These are phyloP conservation scores for Paralinhomoeus sp. DNA, from an alignment of 2,888 invertebrate genomes.

Conservation along the genomic window DNA sequence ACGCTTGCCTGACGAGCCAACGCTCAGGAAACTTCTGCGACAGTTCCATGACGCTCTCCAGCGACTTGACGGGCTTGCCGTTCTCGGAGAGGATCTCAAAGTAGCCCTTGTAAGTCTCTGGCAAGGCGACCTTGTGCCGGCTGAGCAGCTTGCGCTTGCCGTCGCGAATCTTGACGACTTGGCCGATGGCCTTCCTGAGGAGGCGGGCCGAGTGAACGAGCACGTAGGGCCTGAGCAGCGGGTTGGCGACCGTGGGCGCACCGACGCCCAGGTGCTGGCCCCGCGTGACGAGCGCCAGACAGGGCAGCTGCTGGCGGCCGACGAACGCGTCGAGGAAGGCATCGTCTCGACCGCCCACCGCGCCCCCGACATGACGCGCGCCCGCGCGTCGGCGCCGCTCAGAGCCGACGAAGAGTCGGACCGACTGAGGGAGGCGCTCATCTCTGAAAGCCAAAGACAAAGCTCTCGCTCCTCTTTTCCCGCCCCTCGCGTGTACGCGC, in stretches of 20 bases:
- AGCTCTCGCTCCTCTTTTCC: no score
- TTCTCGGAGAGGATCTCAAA: conserved; percentile 83
- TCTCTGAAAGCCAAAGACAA: no score
- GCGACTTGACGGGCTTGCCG: conserved; percentile 64
- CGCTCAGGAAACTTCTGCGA: conserved; percentile 35
- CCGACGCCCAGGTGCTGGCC: conserved; percentile 78
- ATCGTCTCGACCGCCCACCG: conserved; percentile 22
- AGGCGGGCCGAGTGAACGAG: conserved; percentile 48
- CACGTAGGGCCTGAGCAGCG: conserved; percentile 61
- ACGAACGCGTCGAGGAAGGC: conserved; percentile 25
- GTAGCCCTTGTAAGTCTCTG: conserved; percentile 57
- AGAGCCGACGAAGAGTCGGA: no score
- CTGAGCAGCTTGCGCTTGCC: conserved; percentile 48
- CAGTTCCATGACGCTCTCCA: conserved; percentile 63
- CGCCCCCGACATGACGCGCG: conserved; percentile 9
- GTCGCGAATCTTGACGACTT: not conserved
- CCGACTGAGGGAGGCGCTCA: no score
- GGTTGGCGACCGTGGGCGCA: conserved; percentile 61
- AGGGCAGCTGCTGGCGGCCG: conserved; percentile 39
- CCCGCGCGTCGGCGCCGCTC: not conserved
- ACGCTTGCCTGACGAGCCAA: no score
- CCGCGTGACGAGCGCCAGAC: conserved; percentile 68
- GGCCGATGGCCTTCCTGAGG: conserved; percentile 38
- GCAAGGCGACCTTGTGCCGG: conserved; percentile 61
- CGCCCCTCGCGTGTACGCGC: no score